Evolutionary conservation across 23 tunicate species (phyloP).

Genomic region (Ciona savignyi): DNA sequence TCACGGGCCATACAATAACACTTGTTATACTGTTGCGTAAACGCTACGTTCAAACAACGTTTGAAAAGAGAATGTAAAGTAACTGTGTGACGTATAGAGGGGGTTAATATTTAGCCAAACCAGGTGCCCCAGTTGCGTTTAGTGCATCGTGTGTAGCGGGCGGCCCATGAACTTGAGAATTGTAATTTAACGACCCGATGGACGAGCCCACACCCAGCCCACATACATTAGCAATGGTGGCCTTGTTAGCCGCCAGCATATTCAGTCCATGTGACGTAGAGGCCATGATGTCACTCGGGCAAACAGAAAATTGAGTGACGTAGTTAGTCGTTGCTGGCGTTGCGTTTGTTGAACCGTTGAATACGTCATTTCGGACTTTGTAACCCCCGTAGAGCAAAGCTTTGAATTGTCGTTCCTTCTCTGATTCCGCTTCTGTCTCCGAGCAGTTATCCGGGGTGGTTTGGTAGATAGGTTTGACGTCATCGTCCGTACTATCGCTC

Average conservation of each 20-base stretch:
- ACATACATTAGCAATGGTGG: neutral
- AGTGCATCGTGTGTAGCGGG: too few relatives aligned
- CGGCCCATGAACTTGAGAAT: too few relatives aligned
- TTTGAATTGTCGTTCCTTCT: slow-evolving; percentile 55
- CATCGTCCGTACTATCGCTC: slow-evolving; percentile 26
- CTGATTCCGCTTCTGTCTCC: slow-evolving; percentile 25
- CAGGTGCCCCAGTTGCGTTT: too few relatives aligned
- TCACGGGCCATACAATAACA: too few relatives aligned
- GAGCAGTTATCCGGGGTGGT: slow-evolving; percentile 21
- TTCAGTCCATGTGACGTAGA: neutral
- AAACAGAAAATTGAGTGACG: slow-evolving; percentile 37
- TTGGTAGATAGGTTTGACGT: slow-evolving; percentile 13
- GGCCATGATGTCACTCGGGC: neutral
- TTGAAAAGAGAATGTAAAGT: too few relatives aligned
- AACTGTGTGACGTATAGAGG: too few relatives aligned
- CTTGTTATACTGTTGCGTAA: too few relatives aligned
- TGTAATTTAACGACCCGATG: too few relatives aligned
- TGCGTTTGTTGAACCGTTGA: neutral
- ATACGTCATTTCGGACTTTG: slow-evolving; percentile 15
- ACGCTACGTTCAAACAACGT: too few relatives aligned
- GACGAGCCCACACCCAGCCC: neutral
- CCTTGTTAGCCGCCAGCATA: neutral
- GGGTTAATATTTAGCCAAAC: too few relatives aligned
- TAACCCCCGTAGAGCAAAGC: slow-evolving; percentile 55
- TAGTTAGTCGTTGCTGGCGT: slow-evolving; percentile 2